phyloP scores from a whole-genome alignment of 2,113 vertebrate genomes.

The Todiramphus saurophagus region DNA sequence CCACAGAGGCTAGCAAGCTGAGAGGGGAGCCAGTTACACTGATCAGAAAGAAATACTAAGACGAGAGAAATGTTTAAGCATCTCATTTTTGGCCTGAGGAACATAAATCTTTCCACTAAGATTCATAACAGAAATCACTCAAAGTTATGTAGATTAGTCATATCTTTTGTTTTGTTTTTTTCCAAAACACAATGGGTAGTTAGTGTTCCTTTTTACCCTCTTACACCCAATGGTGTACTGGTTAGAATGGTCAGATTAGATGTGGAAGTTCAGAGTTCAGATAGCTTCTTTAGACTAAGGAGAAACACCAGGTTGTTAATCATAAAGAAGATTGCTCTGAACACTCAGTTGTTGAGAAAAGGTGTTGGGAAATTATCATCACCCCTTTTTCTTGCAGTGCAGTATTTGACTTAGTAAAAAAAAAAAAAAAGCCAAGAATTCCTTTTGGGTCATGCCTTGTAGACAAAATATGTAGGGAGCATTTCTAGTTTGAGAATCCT shows the following conservation, averaged over 20 bases:
- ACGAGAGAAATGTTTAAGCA: background rate
- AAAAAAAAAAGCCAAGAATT: background rate
- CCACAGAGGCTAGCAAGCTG: background rate
- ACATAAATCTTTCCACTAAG: background rate
- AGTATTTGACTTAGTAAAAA: background rate
- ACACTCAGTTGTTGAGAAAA: background rate
- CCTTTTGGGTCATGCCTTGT: background rate
- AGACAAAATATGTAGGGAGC: background rate
- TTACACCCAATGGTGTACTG: background rate
- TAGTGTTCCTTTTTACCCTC: background rate
- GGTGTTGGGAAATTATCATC: background rate
- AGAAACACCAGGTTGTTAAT: background rate
- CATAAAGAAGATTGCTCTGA: background rate
- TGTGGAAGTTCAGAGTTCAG: background rate
- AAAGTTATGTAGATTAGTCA: background rate
- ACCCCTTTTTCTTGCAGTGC: background rate
- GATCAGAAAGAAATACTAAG: background rate
- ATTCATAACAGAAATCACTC: background rate
- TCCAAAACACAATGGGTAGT: background rate
- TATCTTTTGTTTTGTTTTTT: background rate
- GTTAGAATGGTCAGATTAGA: background rate
- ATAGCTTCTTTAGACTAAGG: background rate
- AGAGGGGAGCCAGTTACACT: background rate
- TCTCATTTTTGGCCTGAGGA: background rate
- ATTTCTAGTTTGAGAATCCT: background rate